These are phyloP conservation scores for Spatulosminthurus flaviceps DNA, from an alignment of 2,888 invertebrate species.

Conservation along the genomic window DNA sequence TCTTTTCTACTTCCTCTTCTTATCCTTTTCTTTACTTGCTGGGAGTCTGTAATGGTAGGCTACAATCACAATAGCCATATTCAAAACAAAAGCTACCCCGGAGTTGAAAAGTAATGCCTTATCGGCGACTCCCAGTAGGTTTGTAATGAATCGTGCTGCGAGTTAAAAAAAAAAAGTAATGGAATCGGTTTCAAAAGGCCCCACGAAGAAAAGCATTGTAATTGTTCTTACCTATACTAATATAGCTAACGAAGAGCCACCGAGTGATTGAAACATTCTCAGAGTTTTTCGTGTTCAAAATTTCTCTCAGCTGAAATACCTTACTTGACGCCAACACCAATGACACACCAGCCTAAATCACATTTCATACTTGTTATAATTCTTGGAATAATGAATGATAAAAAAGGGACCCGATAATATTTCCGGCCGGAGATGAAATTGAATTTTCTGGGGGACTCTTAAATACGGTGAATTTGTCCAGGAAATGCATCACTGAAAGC, in stretches of 20 bases:
- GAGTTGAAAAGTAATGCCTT: conserved; percentile 32
- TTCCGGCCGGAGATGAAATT: too few species aligned
- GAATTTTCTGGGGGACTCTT: too few species aligned
- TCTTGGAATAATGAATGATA: too few species aligned
- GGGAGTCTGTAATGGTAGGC: conserved; percentile 21
- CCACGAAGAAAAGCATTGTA: background rate
- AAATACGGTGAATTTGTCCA: too few species aligned
- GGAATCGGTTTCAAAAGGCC: too few species aligned
- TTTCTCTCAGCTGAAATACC: conserved; percentile 79
- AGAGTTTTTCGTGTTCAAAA: conserved; percentile 76
- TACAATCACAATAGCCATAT: conserved; percentile 29
- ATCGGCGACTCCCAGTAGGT: conserved; percentile 37
- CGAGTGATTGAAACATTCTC: conserved; percentile 81
- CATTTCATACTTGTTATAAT: background rate
- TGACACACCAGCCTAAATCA: conserved; percentile 28
- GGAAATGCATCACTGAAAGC: too few species aligned
- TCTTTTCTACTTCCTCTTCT: background rate
- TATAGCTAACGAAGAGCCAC: conserved; percentile 83
- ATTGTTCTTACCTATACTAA: conserved; percentile 78
- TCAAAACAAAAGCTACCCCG: conserved; percentile 35
- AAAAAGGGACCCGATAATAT: too few species aligned
- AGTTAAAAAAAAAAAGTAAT: background rate
- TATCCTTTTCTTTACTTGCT: background rate
- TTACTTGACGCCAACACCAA: conserved; percentile 67
- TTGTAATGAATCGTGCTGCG: conserved; percentile 40